Conservation (phyloP, 2,888 invertebrate genomes). For the Erannis defoliaria region DNA sequence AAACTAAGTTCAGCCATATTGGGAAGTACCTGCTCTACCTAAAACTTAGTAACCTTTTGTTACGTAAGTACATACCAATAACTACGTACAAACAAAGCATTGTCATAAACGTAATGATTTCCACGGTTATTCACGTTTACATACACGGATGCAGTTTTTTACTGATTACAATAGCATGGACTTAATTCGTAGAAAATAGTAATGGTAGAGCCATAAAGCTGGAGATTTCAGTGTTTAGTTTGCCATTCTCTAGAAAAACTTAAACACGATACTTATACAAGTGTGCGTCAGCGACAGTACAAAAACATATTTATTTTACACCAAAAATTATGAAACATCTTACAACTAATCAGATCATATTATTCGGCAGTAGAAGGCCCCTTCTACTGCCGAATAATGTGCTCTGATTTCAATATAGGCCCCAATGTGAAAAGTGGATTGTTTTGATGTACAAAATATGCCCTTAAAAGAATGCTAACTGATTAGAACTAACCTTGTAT, state of each 20-base stretch:
- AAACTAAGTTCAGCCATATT: neutral
- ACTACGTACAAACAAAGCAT: constrained; percentile 3
- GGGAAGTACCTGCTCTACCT: neutral
- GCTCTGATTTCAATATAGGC: too few species aligned
- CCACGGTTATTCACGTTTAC: constrained; percentile 29
- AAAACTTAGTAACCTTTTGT: neutral
- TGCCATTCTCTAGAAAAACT: neutral
- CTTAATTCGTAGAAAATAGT: constrained; percentile 35
- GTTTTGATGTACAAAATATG: too few species aligned
- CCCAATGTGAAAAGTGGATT: too few species aligned
- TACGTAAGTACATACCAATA: constrained; percentile 12
- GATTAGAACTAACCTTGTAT: too few species aligned
- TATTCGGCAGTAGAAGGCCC: too few species aligned
- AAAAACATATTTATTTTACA: too few species aligned
- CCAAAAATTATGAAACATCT: too few species aligned
- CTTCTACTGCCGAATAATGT: too few species aligned
- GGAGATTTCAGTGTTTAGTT: neutral
- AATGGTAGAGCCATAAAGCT: constrained; percentile 24
- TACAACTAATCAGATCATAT: too few species aligned
- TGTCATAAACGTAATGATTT: constrained; percentile 28
- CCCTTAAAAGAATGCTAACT: too few species aligned
- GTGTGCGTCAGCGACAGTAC: too few species aligned
- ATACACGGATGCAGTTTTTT: constrained; percentile 34
- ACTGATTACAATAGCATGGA: constrained; percentile 30
- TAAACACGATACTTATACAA: too few species aligned